Evolutionary conservation across 2,113 vertebrate genomes (phyloP).

Genomic region (Ginglymostoma cirratum): DNA sequence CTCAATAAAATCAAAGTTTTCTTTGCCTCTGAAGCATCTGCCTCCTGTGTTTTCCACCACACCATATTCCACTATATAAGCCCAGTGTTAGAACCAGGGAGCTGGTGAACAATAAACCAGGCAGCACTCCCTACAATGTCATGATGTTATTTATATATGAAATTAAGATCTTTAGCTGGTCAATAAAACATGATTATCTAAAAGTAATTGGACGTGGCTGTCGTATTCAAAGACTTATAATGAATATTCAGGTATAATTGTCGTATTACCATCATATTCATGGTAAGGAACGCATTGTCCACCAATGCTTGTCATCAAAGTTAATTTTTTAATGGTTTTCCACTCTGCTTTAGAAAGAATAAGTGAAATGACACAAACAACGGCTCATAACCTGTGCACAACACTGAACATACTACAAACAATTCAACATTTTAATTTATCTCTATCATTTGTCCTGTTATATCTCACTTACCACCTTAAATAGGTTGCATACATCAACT

Average conservation of each 20-base stretch:
- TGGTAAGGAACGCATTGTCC: neutral
- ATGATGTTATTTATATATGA: neutral
- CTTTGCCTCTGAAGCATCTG: no score
- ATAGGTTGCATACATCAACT: slow-evolving; percentile 18
- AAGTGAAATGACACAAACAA: neutral
- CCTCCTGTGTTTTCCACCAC: no score
- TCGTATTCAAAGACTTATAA: neutral
- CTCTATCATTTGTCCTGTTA: neutral
- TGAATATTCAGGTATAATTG: neutral
- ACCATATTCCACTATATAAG: no score
- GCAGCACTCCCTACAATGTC: no score
- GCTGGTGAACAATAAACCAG: no score
- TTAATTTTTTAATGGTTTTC: neutral
- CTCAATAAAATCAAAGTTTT: no score
- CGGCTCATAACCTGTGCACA: neutral
- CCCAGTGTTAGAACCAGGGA: no score
- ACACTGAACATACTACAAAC: neutral
- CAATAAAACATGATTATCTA: neutral
- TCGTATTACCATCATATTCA: neutral
- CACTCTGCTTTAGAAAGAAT: neutral
- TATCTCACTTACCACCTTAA: slow-evolving; percentile 15
- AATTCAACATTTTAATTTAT: slow-evolving; percentile 23
- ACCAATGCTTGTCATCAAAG: neutral
- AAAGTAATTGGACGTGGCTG: neutral
- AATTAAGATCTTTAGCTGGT: neutral